A percentile compares a stretch with the other conserved stretches of the same genome.
Conservation (phyloP, 2,797 vertebrate species). For the Chiloscyllium punctatum region DNA sequence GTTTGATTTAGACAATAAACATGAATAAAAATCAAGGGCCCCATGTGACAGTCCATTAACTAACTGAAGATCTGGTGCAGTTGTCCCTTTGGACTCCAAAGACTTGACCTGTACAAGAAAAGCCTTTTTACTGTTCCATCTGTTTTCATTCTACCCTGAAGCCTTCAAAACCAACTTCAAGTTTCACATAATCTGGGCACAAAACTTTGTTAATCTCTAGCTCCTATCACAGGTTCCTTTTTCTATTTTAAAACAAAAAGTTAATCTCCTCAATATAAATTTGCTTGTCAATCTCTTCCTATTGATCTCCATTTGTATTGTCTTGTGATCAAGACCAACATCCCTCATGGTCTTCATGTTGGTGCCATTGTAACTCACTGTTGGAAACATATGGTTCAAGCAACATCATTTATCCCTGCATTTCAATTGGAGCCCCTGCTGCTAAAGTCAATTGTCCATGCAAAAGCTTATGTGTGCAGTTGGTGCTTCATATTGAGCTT, state of each 20-base stretch:
- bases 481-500: neutral
- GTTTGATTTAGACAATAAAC: neutral
- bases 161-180: neutral
- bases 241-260: neutral
- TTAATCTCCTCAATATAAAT: neutral
- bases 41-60: neutral
- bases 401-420: neutral
- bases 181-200: neutral
- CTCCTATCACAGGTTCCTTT: neutral
- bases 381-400: neutral
- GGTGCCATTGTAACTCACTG: neutral
- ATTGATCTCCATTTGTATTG: neutral
- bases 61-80: neutral
- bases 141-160: neutral
- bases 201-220: conserved; percentile 9
- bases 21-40: neutral
- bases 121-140: neutral
- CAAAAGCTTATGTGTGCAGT: neutral
- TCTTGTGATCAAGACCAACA: neutral
- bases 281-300: neutral
- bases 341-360: neutral
- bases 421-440: neutral
- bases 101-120: neutral
- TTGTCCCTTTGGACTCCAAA: neutral
- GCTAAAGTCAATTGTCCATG: neutral